A percentile compares a stretch with the other conserved stretches of the same genome.
Evolutionary conservation across 2,113 vertebrate species (phyloP).

Genomic region (Peromyscus californicus): DNA sequence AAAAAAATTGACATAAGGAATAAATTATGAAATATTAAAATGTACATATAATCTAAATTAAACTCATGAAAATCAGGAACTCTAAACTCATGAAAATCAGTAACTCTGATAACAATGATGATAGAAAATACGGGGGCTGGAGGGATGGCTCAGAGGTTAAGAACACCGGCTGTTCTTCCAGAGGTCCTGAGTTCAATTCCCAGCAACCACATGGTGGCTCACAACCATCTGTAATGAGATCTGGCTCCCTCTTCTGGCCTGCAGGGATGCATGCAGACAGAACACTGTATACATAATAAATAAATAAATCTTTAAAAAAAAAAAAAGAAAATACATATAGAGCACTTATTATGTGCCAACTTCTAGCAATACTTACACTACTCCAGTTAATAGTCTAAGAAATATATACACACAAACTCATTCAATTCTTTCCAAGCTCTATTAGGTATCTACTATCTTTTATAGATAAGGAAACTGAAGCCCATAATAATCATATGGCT

Average conservation of each 20-base stretch:
- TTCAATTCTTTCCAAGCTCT: constrained; percentile 49
- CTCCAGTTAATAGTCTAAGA: constrained; percentile 49
- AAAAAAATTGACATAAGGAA: constrained; percentile 59
- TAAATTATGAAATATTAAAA: constrained; percentile 47
- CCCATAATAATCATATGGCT: constrained; percentile 29
- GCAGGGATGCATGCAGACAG: too few species aligned
- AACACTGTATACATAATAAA: too few species aligned
- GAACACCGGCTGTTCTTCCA: too few species aligned
- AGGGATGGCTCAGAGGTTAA: too few species aligned
- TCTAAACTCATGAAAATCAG: background rate
- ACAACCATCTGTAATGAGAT: too few species aligned
- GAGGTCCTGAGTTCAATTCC: too few species aligned
- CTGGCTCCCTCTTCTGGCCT: too few species aligned
- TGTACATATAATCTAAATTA: constrained; percentile 22
- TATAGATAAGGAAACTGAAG: constrained; percentile 33
- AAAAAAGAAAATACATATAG: background rate
- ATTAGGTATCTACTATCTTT: constrained; percentile 14
- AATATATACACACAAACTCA: constrained; percentile 42
- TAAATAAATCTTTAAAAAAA: too few species aligned
- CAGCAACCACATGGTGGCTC: too few species aligned
- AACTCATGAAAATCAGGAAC: constrained; percentile 42
- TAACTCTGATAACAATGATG: background rate
- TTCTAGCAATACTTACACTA: background rate
- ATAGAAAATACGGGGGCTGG: background rate
- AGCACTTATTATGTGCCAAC: constrained; percentile 47